A percentile compares a stretch with the other conserved stretches of the same genome.
Conservation (phyloP, 2,797 vertebrate species). For the Okamejei kenojei region DNA sequence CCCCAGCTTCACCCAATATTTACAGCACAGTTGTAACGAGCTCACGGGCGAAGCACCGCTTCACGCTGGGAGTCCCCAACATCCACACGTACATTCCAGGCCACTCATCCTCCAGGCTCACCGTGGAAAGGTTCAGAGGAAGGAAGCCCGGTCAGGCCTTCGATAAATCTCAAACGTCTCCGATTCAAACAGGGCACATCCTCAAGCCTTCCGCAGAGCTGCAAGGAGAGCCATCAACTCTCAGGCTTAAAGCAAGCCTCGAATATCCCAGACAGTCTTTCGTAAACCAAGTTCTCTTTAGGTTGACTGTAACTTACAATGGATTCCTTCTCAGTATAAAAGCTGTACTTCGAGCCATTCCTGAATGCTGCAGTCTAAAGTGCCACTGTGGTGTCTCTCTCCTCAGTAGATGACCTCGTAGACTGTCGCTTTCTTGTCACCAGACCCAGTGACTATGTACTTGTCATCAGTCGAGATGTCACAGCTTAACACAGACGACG, state of each 20-base stretch:
- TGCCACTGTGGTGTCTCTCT: not conserved
- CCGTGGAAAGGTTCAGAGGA: not conserved
- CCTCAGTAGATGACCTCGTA: conserved; percentile 73
- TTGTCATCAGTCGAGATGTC: conserved; percentile 76
- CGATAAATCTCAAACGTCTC: not conserved
- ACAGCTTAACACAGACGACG: conserved; percentile 72
- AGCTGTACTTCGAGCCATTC: conserved; percentile 4
- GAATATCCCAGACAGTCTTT: not conserved
- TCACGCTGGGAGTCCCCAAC: not conserved
- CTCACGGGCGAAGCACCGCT: not conserved
- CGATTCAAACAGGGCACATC: not conserved
- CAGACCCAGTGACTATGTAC: conserved; percentile 74
- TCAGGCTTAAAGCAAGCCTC: not conserved
- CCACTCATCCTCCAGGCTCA: no score
- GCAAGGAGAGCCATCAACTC: not conserved
- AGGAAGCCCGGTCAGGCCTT: not conserved
- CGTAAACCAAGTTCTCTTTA: not conserved
- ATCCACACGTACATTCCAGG: not conserved
- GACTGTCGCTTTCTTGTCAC: conserved; percentile 74
- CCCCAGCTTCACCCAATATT: not conserved
- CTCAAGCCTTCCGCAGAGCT: not conserved
- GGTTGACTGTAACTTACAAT: not conserved
- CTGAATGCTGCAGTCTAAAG: not conserved
- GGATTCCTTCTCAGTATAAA: not conserved
- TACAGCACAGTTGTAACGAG: not conserved